These are phyloP conservation scores for Syrphus vitripennis DNA, from an alignment of 2,888 invertebrate genomes.

Conservation along the genomic window DNA sequence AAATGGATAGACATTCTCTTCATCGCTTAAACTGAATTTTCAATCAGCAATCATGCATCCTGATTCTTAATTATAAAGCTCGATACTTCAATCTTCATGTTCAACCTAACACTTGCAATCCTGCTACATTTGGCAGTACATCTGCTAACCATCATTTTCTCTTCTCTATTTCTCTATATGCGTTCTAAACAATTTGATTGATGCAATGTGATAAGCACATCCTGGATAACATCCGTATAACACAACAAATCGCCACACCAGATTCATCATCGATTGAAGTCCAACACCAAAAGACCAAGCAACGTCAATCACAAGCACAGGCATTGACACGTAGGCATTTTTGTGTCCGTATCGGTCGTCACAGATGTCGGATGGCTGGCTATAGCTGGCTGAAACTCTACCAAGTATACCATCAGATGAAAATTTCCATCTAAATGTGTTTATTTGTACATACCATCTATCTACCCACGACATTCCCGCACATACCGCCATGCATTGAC, in stretches of 20 bases:
- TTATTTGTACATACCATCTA: background rate
- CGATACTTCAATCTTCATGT: background rate
- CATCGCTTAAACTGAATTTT: background rate
- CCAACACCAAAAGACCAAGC: conserved; percentile 2
- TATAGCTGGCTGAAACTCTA: too few relatives aligned
- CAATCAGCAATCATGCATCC: background rate
- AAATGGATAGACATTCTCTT: too few relatives aligned
- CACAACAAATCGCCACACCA: conserved; percentile 42
- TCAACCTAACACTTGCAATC: background rate
- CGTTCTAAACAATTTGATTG: conserved; percentile 30
- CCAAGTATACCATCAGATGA: background rate
- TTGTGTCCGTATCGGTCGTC: background rate
- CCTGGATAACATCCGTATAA: conserved; percentile 31
- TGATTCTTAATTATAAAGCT: background rate
- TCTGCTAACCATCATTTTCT: background rate
- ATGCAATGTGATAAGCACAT: conserved; percentile 40
- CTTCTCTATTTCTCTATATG: too few relatives aligned
- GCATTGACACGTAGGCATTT: conserved; percentile 40
- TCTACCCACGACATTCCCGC: too few relatives aligned
- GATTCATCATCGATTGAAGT: conserved; percentile 13
- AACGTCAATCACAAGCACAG: conserved; percentile 7
- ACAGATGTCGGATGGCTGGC: background rate
- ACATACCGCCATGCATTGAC: background rate
- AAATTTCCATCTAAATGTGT: conserved; percentile 32
- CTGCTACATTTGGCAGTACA: background rate